Percentiles rank a stretch among this genome's conserved stretches.
phyloP scores from a whole-genome alignment of 2,797 vertebrate species.

The Notamacropus eugenii region DNA sequence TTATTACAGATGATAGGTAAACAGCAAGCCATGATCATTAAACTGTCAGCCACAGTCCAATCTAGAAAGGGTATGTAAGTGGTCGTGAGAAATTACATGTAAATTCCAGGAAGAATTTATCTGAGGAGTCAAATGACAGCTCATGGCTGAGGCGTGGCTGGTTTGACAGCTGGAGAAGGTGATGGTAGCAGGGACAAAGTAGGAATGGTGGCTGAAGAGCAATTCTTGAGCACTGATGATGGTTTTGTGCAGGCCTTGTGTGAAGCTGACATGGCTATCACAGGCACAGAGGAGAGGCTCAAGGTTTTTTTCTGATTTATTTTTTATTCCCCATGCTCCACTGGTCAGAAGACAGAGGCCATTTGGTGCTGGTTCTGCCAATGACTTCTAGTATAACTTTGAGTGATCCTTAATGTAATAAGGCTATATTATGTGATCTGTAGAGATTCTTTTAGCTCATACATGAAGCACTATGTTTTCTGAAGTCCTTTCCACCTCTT shows the following conservation, averaged over 20 bases:
- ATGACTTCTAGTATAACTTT: neutral
- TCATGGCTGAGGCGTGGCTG: neutral
- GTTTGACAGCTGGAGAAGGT: constrained; percentile 14
- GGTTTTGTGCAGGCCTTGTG: neutral
- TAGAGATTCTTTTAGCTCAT: neutral
- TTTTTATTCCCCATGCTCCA: neutral
- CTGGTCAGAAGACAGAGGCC: neutral
- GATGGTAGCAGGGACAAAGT: neutral
- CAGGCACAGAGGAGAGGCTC: neutral
- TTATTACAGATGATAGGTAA: constrained; percentile 68
- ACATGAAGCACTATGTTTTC: neutral
- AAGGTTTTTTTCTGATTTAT: neutral
- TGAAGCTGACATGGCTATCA: neutral
- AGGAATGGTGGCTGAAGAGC: neutral
- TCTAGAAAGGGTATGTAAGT: constrained; percentile 67
- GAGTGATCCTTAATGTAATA: neutral
- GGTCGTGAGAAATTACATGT: constrained; percentile 53
- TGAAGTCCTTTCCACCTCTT: neutral
- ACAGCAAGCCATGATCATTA: constrained; percentile 82
- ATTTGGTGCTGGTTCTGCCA: neutral
- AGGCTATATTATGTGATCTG: neutral
- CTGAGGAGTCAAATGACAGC: constrained; percentile 19
- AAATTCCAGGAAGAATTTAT: constrained; percentile 64
- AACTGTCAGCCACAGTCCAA: constrained; percentile 76
- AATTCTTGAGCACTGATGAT: neutral